Evolutionary conservation across 2,888 invertebrate species (phyloP).

Genomic region (Papilio gigon): DNA sequence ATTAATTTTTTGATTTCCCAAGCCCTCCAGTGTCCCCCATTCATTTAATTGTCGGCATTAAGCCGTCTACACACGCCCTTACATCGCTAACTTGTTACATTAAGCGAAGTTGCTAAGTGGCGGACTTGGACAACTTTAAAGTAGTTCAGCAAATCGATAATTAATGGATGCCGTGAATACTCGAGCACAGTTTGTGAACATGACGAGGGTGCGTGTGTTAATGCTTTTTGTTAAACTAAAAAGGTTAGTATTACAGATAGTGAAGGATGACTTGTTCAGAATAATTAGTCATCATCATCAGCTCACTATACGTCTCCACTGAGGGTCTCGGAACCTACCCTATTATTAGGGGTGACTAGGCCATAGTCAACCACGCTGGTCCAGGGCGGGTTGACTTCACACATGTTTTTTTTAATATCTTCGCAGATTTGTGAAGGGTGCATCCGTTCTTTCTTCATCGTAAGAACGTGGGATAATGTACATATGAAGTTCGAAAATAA

Average conservation of each 20-base stretch:
- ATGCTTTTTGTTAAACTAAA: background rate
- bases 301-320: no score
- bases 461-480: no score
- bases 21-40: background rate
- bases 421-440: no score
- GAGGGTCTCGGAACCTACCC: no score
- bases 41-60: slow-evolving; percentile 8
- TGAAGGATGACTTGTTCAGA: background rate
- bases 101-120: slow-evolving; percentile 32
- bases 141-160: slow-evolving; percentile 34
- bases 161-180: slow-evolving; percentile 23
- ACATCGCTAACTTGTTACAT: slow-evolving; percentile 27
- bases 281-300: no score
- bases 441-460: no score
- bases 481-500: no score
- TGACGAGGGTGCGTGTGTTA: slow-evolving; percentile 18
- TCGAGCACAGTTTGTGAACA: background rate
- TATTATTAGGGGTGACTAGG: no score
- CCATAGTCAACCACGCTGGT: no score
- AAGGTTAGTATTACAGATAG: background rate
- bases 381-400: no score
- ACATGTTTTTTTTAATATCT: no score
- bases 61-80: slow-evolving; percentile 13
- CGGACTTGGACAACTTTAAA: slow-evolving; percentile 27
- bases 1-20: background rate